Conservation (phyloP, 2,797 vertebrate genomes). For the Protosalanx chinensis region DNA sequence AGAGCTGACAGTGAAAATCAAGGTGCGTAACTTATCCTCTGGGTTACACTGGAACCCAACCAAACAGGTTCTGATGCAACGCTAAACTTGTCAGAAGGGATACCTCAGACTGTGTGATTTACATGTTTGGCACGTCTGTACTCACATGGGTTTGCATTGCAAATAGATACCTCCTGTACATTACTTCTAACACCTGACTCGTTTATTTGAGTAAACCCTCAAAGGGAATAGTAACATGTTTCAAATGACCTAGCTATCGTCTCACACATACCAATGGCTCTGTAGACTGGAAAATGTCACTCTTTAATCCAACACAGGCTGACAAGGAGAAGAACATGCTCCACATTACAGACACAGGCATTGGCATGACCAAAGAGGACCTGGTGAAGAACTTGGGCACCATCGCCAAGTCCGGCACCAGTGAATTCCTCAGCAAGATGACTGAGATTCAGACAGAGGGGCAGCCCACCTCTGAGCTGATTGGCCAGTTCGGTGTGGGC, state of each 20-base stretch:
- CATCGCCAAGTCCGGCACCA: constrained; percentile 88
- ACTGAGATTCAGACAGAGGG: constrained; percentile 80
- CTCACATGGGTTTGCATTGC: constrained; percentile 36
- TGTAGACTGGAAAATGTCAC: not conserved
- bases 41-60: not conserved
- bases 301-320: constrained; percentile 62
- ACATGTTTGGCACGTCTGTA: not conserved
- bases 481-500: constrained; percentile 88
- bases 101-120: constrained; percentile 6
- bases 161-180: constrained; percentile 18
- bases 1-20: constrained; percentile 86
- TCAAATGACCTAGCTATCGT: too few species aligned
- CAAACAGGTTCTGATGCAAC: not conserved
- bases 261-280: not conserved
- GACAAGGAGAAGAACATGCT: constrained; percentile 91
- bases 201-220: not conserved
- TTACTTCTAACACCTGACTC: not conserved
- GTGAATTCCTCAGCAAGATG: constrained; percentile 86
- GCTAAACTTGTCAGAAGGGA: constrained; percentile 3
- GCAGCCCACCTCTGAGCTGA: constrained; percentile 86
- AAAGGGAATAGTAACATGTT: not conserved
- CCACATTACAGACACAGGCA: constrained; percentile 85
- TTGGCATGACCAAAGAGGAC: constrained; percentile 88
- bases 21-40: constrained; percentile 63
- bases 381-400: constrained; percentile 85